phyloP scores from a whole-genome alignment of 2,797 vertebrate genomes.

The Morus bassanus region DNA sequence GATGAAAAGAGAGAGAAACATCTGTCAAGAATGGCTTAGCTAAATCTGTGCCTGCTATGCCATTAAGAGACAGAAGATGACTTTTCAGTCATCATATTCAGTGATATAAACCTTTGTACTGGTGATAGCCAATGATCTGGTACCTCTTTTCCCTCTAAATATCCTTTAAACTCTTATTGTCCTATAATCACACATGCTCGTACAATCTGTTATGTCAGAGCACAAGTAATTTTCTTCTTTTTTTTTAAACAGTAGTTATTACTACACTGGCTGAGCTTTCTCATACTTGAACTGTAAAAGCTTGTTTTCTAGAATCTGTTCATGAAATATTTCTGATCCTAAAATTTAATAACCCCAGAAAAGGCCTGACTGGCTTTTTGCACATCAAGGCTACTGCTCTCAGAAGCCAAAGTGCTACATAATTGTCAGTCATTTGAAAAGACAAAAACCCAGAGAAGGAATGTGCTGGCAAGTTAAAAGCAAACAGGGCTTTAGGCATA shows the following conservation, averaged over 20 bases:
- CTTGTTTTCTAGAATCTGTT: not conserved
- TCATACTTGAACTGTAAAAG: not conserved
- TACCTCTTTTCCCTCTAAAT: not conserved
- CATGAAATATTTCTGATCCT: conserved; percentile 4
- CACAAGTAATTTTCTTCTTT: not conserved
- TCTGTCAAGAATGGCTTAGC: not conserved
- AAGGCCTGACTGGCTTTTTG: not conserved
- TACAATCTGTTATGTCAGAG: not conserved
- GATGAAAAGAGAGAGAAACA: not conserved
- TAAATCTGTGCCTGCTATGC: not conserved
- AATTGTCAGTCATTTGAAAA: not conserved
- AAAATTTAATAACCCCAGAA: conserved; percentile 1
- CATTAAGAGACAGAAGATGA: not conserved
- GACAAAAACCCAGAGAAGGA: not conserved
- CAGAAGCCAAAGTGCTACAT: not conserved
- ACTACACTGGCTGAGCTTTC: not conserved
- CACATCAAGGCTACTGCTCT: not conserved
- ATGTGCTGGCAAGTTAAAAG: not conserved
- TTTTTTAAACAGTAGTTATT: not conserved
- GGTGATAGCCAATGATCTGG: not conserved
- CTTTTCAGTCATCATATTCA: not conserved
- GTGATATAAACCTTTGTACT: not conserved
- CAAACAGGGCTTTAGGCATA: not conserved
- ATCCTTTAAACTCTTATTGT: not conserved
- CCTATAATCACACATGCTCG: not conserved